These are phyloP conservation scores for Halichoeres trimaculatus DNA, from an alignment of 2,113 vertebrate genomes.

Conservation along the genomic window DNA sequence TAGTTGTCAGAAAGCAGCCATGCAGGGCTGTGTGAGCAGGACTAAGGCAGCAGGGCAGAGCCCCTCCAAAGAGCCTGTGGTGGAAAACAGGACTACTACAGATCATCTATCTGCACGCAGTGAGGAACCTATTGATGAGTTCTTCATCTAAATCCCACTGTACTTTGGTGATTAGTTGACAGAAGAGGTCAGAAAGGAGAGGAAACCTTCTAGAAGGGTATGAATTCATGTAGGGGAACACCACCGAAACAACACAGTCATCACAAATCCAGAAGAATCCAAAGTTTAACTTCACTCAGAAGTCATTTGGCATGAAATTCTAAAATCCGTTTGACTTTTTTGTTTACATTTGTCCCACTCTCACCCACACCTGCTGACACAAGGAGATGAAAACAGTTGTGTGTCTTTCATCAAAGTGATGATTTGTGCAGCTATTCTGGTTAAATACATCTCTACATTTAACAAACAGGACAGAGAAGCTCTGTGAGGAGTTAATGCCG, in stretches of 20 bases:
- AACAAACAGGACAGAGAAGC: not conserved
- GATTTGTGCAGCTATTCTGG: conserved; percentile 44
- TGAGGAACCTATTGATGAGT: conserved; percentile 74
- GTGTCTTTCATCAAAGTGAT: conserved; percentile 17
- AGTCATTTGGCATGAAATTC: not conserved
- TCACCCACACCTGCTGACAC: not conserved
- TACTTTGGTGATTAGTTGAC: not conserved
- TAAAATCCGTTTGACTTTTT: no score
- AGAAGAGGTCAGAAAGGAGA: not conserved
- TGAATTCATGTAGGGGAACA: not conserved
- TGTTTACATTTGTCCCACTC: not conserved
- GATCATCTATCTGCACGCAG: conserved; percentile 32
- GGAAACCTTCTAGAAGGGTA: no score
- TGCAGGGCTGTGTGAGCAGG: conserved; percentile 14
- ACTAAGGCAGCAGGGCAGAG: conserved; percentile 33
- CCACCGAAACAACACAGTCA: not conserved
- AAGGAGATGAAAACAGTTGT: not conserved
- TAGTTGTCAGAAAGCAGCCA: conserved; percentile 9
- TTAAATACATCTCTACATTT: conserved; percentile 18
- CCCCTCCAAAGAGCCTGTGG: conserved; percentile 17
- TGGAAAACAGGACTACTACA: conserved; percentile 41
- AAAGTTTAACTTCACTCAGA: not conserved
- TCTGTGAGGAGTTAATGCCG: conserved; percentile 7
- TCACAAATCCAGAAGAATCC: no score
- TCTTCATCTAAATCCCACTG: conserved; percentile 78